These are phyloP conservation scores for Aulostomus chinensis DNA, from an alignment of 2,797 vertebrate genomes.

Conservation along the genomic window DNA sequence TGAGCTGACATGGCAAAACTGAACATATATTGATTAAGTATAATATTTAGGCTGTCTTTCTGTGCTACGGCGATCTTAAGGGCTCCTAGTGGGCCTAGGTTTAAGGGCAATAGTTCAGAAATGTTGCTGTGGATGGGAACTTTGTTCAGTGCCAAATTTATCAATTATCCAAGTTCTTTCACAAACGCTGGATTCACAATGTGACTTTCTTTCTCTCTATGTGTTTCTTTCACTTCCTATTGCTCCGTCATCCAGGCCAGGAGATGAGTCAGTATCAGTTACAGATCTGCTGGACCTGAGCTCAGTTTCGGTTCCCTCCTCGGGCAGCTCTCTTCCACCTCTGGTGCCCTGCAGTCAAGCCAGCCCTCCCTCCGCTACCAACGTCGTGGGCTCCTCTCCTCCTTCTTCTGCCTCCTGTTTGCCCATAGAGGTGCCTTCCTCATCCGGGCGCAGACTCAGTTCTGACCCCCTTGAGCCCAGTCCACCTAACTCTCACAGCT, in stretches of 20 bases:
- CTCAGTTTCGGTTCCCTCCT: constrained; percentile 73
- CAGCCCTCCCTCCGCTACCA: constrained; percentile 42
- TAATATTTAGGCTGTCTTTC: too few relatives aligned
- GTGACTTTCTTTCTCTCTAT: too few relatives aligned
- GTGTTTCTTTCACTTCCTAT: constrained; percentile 1
- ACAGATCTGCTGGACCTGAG: constrained; percentile 85
- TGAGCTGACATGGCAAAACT: not conserved
- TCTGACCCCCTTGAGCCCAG: constrained; percentile 76
- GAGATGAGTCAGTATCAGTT: constrained; percentile 83
- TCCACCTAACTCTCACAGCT: constrained; percentile 62
- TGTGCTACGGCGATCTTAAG: too few relatives aligned
- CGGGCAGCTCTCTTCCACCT: constrained; percentile 67
- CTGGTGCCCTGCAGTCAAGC: constrained; percentile 55
- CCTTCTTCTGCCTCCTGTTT: constrained; percentile 58
- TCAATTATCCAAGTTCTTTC: too few relatives aligned
- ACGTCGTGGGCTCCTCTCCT: constrained; percentile 67
- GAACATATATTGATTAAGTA: not conserved
- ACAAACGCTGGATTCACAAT: too few relatives aligned
- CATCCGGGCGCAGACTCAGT: constrained; percentile 52
- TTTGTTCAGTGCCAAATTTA: too few relatives aligned
- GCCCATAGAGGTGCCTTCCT: constrained; percentile 74
- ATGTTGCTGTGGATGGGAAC: too few relatives aligned
- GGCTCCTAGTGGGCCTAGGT: too few relatives aligned
- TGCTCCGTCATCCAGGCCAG: constrained; percentile 74
- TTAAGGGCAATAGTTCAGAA: too few relatives aligned